phyloP scores from a whole-genome alignment of 1,140 invertebrate species.

The Ectropis grisescens region DNA sequence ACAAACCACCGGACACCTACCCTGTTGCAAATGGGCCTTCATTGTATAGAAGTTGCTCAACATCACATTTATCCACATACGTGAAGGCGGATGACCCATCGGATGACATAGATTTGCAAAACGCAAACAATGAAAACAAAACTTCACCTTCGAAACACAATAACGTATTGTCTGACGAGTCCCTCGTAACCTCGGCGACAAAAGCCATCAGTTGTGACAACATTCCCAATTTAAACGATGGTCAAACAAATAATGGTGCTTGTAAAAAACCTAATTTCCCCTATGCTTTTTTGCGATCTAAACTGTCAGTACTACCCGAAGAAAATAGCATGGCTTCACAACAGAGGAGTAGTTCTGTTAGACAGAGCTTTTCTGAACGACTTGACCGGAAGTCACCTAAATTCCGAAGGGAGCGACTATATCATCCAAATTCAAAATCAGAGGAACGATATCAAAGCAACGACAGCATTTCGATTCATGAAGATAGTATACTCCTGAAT shows the following conservation, averaged over 20 bases:
- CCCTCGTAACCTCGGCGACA: constrained; percentile 59
- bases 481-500: constrained; percentile 48
- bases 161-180: constrained; percentile 40
- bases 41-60: constrained; percentile 82
- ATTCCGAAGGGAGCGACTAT: constrained; percentile 53
- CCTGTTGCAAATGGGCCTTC: constrained; percentile 63
- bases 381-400: constrained; percentile 62
- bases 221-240: constrained; percentile 67
- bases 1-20: constrained; percentile 51
- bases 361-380: constrained; percentile 66
- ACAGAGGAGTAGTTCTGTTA: constrained; percentile 47
- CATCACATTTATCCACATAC: constrained; percentile 82
- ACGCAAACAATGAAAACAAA: constrained; percentile 55
- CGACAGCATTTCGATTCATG: constrained; percentile 60
- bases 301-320: constrained; percentile 81
- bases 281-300: constrained; percentile 83
- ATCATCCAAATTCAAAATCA: constrained; percentile 43
- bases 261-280: constrained; percentile 79
- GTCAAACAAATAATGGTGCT: constrained; percentile 41
- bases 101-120: constrained; percentile 78
- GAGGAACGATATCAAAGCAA: constrained; percentile 66
- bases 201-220: constrained; percentile 77
- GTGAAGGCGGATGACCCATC: constrained; percentile 84
- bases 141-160: constrained; percentile 36
- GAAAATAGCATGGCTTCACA: constrained; percentile 74